phyloP scores from a whole-genome alignment of 2,113 vertebrate species.

The Pao palembangensis region DNA sequence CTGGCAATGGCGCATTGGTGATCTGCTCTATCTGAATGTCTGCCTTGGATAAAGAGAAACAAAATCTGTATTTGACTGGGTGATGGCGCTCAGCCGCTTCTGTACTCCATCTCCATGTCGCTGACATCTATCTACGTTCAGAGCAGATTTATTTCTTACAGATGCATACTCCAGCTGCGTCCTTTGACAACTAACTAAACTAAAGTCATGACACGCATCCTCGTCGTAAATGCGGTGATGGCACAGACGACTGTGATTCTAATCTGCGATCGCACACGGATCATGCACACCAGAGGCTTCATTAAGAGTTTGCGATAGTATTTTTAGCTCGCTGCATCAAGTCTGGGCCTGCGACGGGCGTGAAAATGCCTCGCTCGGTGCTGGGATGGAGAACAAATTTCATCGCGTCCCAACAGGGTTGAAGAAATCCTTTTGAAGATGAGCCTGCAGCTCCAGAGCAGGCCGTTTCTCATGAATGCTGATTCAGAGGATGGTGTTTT shows the following conservation, averaged over 20 bases:
- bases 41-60: background rate
- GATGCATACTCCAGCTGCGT: conserved; percentile 39
- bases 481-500: too few relatives aligned
- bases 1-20: conserved; percentile 24
- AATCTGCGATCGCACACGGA: background rate
- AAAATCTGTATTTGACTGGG: background rate
- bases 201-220: conserved; percentile 32
- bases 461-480: conserved; percentile 6
- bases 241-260: conserved; percentile 1
- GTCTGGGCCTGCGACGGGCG: conserved; percentile 50
- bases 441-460: conserved; percentile 35
- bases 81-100: conserved; percentile 3
- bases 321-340: conserved; percentile 52
- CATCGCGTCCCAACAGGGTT: conserved; percentile 48
- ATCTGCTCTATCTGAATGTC: background rate
- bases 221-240: background rate
- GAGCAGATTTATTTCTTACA: conserved; percentile 50
- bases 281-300: background rate
- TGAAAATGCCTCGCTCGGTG: conserved; percentile 32
- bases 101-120: conserved; percentile 21
- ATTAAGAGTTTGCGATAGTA: background rate
- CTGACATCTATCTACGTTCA: conserved; percentile 37
- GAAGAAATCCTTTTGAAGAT: conserved; percentile 35
- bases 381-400: conserved; percentile 51
- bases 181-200: conserved; percentile 22